A percentile compares a stretch with the other conserved stretches of the same genome.
Conservation (phyloP, 2,888 invertebrate genomes). For the Pycnomerus fuliginosus region DNA sequence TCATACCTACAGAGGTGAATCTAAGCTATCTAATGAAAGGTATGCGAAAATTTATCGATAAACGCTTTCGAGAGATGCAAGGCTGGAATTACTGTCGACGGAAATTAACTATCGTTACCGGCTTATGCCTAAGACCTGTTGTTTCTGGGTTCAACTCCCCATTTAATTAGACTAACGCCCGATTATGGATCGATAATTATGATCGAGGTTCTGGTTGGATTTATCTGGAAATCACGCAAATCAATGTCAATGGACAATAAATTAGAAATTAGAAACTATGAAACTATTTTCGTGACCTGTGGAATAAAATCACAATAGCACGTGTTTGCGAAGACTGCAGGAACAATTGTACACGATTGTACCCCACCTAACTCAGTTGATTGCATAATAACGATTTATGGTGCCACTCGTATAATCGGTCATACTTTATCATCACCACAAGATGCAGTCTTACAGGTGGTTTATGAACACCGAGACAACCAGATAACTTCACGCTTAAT, state of each 20-base stretch:
- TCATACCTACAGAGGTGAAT: slow-evolving; percentile 19
- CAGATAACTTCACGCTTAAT: slow-evolving; percentile 23
- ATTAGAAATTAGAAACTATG: too few species aligned
- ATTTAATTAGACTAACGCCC: slow-evolving; percentile 20
- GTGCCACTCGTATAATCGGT: slow-evolving; percentile 3
- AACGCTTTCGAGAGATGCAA: slow-evolving; percentile 8
- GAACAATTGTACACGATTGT: too few species aligned
- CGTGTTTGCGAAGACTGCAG: too few species aligned
- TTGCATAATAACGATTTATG: slow-evolving; percentile 4
- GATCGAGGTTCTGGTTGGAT: too few species aligned
- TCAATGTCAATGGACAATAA: too few species aligned
- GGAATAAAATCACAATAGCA: too few species aligned
- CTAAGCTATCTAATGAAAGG: slow-evolving; percentile 16
- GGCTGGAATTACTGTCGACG: slow-evolving; percentile 17
- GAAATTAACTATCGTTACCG: slow-evolving; percentile 19
- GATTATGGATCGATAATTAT: too few species aligned
- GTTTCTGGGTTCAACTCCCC: slow-evolving; percentile 19
- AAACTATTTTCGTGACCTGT: too few species aligned
- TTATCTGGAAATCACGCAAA: too few species aligned
- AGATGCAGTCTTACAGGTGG: slow-evolving; percentile 11
- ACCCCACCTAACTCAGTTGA: neutral
- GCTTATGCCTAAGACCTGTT: slow-evolving; percentile 19
- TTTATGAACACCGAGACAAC: slow-evolving; percentile 9
- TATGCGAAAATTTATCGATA: slow-evolving; percentile 18
- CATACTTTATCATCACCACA: slow-evolving; percentile 5